Conservation (phyloP, 2,888 invertebrate species). For the Lampropteryx suffumata region DNA sequence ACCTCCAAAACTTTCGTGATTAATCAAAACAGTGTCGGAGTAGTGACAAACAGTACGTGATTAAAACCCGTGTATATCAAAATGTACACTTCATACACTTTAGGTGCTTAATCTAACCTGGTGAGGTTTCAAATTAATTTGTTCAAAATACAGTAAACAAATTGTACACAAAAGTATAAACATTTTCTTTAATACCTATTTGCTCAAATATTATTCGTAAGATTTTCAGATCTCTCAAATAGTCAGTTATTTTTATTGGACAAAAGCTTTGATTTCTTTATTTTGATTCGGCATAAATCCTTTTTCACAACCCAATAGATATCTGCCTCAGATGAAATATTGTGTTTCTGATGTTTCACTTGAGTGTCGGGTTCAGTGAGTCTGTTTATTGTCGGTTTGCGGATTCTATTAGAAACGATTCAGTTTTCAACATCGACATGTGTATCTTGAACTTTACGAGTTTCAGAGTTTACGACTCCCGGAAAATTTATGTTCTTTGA, state of each 20-base stretch:
- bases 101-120: no score
- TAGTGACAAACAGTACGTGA: no score
- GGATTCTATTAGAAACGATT: conserved; percentile 43
- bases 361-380: conserved; percentile 48
- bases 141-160: no score
- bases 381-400: conserved; percentile 47
- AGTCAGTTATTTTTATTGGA: background rate
- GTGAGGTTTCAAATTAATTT: no score
- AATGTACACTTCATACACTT: no score
- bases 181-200: no score
- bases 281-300: conserved; percentile 13
- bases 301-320: conserved; percentile 19
- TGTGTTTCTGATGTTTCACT: conserved; percentile 19
- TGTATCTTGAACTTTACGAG: conserved; percentile 15
- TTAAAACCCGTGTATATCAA: no score
- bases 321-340: conserved; percentile 19
- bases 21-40: no score
- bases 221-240: no score
- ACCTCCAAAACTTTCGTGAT: no score
- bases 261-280: conserved; percentile 14
- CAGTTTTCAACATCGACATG: conserved; percentile 39
- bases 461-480: conserved; percentile 29
- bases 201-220: no score
- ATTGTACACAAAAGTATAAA: no score
- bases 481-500: conserved; percentile 28